Evolutionary conservation across 2,888 invertebrate species (phyloP).

Genomic region (Saturnia japonica): DNA sequence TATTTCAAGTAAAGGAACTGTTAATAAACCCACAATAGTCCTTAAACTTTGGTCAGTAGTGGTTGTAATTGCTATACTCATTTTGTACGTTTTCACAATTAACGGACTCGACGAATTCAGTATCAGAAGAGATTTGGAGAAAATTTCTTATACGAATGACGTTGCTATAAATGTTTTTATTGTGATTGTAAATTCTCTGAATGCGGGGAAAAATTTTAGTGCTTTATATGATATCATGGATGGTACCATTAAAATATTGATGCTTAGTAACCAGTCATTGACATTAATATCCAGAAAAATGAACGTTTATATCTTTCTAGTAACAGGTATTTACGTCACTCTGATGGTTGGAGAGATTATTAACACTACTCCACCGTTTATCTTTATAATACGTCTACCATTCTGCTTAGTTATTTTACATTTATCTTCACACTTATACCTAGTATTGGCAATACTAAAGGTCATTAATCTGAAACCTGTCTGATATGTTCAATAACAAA

Average conservation of each 20-base stretch:
- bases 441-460: conserved; percentile 46
- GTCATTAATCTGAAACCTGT: conserved; percentile 29
- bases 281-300: conserved; percentile 14
- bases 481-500: background rate
- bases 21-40: background rate
- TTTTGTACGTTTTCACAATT: background rate
- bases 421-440: conserved; percentile 48
- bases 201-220: background rate
- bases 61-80: background rate
- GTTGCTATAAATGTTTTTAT: conserved; percentile 14
- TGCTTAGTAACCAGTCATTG: background rate
- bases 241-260: background rate
- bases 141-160: conserved; percentile 13
- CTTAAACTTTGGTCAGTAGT: conserved; percentile 13
- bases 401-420: conserved; percentile 48
- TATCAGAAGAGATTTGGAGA: conserved; percentile 11
- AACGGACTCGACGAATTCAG: conserved; percentile 4
- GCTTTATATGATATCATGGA: conserved; percentile 6
- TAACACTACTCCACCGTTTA: background rate
- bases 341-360: conserved; percentile 9
- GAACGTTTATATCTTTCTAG: conserved; percentile 4
- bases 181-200: background rate
- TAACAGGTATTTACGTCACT: background rate
- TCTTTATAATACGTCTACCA: conserved; percentile 42
- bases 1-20: background rate